Conservation (phyloP, 2,113 vertebrate species). For the Eclectus roratus region DNA sequence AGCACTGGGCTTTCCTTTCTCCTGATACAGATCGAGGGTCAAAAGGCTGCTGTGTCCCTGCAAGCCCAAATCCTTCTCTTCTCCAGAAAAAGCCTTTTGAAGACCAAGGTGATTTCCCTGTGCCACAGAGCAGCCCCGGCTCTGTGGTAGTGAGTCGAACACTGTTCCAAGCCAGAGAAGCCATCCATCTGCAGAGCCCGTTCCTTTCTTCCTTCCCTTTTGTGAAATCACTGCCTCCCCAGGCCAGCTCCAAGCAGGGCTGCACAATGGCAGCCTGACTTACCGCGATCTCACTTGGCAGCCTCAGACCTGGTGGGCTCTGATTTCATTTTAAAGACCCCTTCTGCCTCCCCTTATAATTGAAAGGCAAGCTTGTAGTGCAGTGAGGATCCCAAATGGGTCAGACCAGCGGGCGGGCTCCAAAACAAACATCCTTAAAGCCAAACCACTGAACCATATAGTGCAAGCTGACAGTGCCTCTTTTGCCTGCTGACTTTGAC, state of each 20-base stretch:
- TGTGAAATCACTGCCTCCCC: not conserved
- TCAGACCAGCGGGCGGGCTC: conserved; percentile 48
- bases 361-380: not conserved
- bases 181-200: fast-evolving
- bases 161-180: fast-evolving
- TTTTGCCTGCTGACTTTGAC: conserved; percentile 40
- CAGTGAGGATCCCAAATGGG: conserved; percentile 58
- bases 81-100: not conserved
- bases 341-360: not conserved
- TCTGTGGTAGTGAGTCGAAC: not conserved
- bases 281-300: fast-evolving
- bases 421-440: conserved; percentile 50
- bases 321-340: not conserved
- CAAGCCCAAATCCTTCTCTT: not conserved
- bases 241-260: not conserved
- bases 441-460: conserved; percentile 62
- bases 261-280: not conserved
- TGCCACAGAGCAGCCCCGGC: not conserved
- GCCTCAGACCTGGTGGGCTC: not conserved
- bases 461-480: conserved; percentile 37
- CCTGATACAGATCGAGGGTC: not conserved
- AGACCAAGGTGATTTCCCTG: not conserved
- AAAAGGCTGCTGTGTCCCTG: not conserved
- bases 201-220: not conserved
- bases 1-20: not conserved